Evolutionary conservation across 2,113 vertebrate genomes (phyloP).

Genomic region (Syrmaticus mikado): DNA sequence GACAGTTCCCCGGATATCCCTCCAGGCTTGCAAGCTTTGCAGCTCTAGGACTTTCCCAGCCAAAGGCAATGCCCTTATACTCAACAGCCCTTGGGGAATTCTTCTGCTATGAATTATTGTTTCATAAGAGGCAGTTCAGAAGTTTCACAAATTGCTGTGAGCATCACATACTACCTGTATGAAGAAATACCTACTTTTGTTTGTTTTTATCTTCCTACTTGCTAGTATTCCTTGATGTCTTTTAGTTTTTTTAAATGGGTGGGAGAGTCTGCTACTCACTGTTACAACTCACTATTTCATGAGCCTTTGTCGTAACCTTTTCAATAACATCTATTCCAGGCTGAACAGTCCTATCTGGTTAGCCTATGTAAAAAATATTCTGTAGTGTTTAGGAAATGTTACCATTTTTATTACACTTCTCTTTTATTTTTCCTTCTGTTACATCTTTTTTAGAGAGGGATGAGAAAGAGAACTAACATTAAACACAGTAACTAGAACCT

Average conservation of each 20-base stretch:
- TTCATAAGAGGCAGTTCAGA: background rate
- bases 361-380: background rate
- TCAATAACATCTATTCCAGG: background rate
- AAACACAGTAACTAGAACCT: background rate
- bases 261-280: background rate
- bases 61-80: background rate
- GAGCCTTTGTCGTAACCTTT: background rate
- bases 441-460: background rate
- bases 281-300: background rate
- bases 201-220: conserved; percentile 26
- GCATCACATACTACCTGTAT: background rate
- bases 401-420: background rate
- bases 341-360: background rate
- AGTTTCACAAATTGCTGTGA: background rate
- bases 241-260: background rate
- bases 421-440: background rate
- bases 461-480: background rate
- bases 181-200: conserved; percentile 8
- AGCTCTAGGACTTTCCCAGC: background rate
- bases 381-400: background rate
- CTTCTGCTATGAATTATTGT: background rate
- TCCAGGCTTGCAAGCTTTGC: background rate
- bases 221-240: background rate
- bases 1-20: background rate
- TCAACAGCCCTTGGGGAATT: background rate